Evolutionary conservation across 2,888 invertebrate genomes (phyloP).

Genomic region (Leucophora obtusa): DNA sequence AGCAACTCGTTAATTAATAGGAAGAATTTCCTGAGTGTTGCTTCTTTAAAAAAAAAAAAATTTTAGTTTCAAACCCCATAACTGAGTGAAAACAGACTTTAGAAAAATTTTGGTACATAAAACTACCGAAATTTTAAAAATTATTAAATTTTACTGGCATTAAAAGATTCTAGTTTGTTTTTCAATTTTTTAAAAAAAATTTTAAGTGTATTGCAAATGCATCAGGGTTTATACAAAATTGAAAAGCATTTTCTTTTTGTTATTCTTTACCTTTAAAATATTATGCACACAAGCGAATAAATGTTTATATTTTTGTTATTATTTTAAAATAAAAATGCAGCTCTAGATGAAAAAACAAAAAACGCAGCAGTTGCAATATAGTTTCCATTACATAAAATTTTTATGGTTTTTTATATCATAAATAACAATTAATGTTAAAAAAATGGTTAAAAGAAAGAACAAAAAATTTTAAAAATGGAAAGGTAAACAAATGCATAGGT

Average conservation of each 20-base stretch:
- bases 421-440: slow-evolving; percentile 53
- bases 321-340: background rate
- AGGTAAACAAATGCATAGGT: too few species aligned
- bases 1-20: too few species aligned
- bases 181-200: too few species aligned
- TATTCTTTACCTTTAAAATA: background rate
- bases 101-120: too few species aligned
- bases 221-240: background rate
- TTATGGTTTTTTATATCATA: slow-evolving; percentile 53
- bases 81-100: too few species aligned
- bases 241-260: background rate
- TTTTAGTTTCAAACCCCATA: too few species aligned
- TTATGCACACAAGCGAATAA: background rate
- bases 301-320: background rate
- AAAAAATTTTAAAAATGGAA: background rate
- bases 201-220: background rate
- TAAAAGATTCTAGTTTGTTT: too few species aligned
- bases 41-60: too few species aligned
- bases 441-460: slow-evolving; percentile 3
- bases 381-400: slow-evolving; percentile 51
- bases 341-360: slow-evolving; percentile 17
- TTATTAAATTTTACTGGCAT: too few species aligned
- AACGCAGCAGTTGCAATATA: background rate
- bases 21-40: too few species aligned
- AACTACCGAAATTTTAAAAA: too few species aligned